Conservation (phyloP, 2,113 vertebrate species). For the Oncorhynchus tshawytscha region DNA sequence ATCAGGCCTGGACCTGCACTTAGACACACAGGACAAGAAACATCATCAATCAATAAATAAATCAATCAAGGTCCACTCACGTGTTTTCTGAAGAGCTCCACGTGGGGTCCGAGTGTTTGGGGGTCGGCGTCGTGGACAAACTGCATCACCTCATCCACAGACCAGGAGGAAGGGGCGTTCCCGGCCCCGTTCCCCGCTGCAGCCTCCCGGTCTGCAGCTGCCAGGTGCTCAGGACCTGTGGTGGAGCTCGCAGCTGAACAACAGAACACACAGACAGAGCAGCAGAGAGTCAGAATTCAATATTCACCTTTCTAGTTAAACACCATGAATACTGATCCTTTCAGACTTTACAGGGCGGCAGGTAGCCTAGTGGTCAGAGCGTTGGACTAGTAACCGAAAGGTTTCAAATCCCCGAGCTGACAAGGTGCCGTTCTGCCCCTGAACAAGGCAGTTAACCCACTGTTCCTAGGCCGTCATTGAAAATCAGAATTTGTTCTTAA, state of each 20-base stretch:
- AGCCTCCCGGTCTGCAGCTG: constrained; percentile 76
- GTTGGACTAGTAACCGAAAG: too few species aligned
- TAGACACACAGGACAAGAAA: neutral
- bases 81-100: constrained; percentile 92
- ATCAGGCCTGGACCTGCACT: too few species aligned
- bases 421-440: too few species aligned
- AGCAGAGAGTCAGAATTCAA: neutral
- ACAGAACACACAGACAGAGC: neutral
- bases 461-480: too few species aligned
- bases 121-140: constrained; percentile 92
- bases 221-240: constrained; percentile 82
- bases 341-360: neutral
- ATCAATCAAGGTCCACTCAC: constrained; percentile 70
- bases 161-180: constrained; percentile 82
- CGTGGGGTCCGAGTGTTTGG: constrained; percentile 83
- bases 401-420: too few species aligned
- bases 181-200: constrained; percentile 38
- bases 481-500: too few species aligned
- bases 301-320: too few species aligned
- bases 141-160: constrained; percentile 90
- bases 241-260: constrained; percentile 85
- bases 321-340: too few species aligned
- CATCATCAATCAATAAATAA: neutral
- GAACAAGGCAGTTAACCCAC: too few species aligned
- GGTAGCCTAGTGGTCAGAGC: too few species aligned